Base-by-base conservation (phyloP, 1,140 invertebrate species). In the Ips typographus region DNA sequence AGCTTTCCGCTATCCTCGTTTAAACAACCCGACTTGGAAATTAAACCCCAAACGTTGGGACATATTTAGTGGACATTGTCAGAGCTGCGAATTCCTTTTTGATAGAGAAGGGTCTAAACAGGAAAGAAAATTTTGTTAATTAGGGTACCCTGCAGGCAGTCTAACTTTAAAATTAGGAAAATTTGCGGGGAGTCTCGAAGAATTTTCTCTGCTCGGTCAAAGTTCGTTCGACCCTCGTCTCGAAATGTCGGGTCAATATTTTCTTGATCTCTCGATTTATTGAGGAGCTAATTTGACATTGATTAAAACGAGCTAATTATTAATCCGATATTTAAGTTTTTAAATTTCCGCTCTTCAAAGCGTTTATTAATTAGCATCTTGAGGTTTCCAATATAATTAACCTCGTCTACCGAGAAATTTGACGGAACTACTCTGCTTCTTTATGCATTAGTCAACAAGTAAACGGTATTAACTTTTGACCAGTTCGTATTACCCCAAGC, bases 31-130 rank as follows among this genome's bases (percentile, higher is more conserved):
- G 42, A 64, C 41, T 63, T 58, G 42, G 42, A 43, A 70, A 70
- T 63, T 70, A 70, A 70, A 70, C 55, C 41, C 68, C 43, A 58
- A 59, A 64, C 43, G 55, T 70, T 59, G 61, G 60, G 52, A 70
- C 60, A 70, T 64, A 70, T 70, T 70, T 70, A 64, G 61, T 64
- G 61, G 68, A 70, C 68, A 70, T 70, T 70, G 68, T 70, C 52
- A 40, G 55, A 56, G 68, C 41, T 70, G 56, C 40, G 55, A 70
- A 70, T 70, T 70, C 68, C 68, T 44, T 70, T 70, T 70, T 70
- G 62, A 65, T 70, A 65, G 68, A 70, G 44, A 40, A 70, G 62
- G 68, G 68, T 69, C 56, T 59, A 49, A 43, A 70, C 62, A 52
- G 56, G 49, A 64, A 70, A 70, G 61, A 70, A 70, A 70, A 65